These are phyloP conservation scores for Thecophora atra DNA, from an alignment of 2,888 invertebrate species.

Conservation along the genomic window DNA sequence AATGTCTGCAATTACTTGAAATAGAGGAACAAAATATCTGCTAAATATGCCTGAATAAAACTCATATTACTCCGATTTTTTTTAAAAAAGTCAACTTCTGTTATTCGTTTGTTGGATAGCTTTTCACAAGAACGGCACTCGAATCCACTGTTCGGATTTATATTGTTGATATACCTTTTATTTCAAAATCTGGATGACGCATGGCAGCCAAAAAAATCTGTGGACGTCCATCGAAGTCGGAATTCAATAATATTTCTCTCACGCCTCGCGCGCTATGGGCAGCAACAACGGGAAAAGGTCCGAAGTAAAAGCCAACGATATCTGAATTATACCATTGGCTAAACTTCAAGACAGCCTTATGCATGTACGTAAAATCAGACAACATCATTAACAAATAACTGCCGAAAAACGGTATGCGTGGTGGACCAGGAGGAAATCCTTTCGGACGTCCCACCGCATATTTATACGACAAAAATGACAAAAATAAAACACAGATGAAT, in stretches of 20 bases:
- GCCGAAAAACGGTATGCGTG: slow-evolving; percentile 72
- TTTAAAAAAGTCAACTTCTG: too few species aligned
- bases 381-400: slow-evolving; percentile 71
- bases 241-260: slow-evolving; percentile 70
- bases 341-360: slow-evolving; percentile 67
- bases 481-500: slow-evolving; percentile 55
- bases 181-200: slow-evolving; percentile 65
- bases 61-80: too few species aligned
- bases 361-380: slow-evolving; percentile 68
- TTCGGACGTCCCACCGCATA: slow-evolving; percentile 66
- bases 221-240: slow-evolving; percentile 73
- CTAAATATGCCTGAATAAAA: too few species aligned
- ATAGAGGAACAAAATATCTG: too few species aligned
- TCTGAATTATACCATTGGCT: slow-evolving; percentile 71
- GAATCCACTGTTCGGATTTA: too few species aligned
- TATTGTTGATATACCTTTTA: slow-evolving; percentile 52
- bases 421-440: slow-evolving; percentile 73
- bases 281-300: slow-evolving; percentile 67
- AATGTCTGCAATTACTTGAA: too few species aligned
- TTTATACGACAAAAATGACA: slow-evolving; percentile 62
- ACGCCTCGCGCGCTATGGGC: slow-evolving; percentile 69
- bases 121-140: too few species aligned
- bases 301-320: slow-evolving; percentile 71
- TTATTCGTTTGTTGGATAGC: too few species aligned
- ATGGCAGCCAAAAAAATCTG: slow-evolving; percentile 67